These are phyloP conservation scores for Ethmia dodecea DNA, from an alignment of 2,888 invertebrate species.

Conservation along the genomic window DNA sequence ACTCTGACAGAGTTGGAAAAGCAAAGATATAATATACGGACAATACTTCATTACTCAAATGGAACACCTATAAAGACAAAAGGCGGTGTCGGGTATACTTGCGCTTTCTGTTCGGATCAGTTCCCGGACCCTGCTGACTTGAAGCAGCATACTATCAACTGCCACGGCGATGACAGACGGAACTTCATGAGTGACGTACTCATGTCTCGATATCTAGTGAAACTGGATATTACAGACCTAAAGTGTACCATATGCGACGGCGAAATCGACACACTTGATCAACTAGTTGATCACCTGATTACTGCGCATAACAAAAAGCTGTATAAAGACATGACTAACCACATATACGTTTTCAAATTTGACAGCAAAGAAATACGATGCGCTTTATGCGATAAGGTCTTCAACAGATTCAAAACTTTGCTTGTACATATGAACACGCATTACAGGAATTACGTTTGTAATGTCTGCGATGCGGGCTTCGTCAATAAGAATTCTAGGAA, in stretches of 20 bases:
- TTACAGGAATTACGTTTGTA: constrained; percentile 41
- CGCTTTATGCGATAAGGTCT: constrained; percentile 30
- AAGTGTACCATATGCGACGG: constrained; percentile 31
- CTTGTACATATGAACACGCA: constrained; percentile 45
- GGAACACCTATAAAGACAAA: constrained; percentile 24
- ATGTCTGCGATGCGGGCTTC: constrained; percentile 26
- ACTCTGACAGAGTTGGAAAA: background rate
- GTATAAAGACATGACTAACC: constrained; percentile 32
- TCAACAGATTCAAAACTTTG: constrained; percentile 27
- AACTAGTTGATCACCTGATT: constrained; percentile 28
- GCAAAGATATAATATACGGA: constrained; percentile 4
- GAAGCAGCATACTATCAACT: constrained; percentile 21
- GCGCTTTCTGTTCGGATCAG: constrained; percentile 25
- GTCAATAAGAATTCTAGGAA: constrained; percentile 5
- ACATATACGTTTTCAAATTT: constrained; percentile 38
- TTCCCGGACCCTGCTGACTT: constrained; percentile 24
- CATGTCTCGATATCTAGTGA: constrained; percentile 29
- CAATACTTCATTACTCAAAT: constrained; percentile 10
- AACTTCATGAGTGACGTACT: constrained; percentile 18
- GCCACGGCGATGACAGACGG: background rate
- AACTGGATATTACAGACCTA: constrained; percentile 33
- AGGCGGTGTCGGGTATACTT: constrained; percentile 25
- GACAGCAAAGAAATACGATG: constrained; percentile 29
- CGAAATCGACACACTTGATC: constrained; percentile 25
- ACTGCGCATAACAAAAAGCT: constrained; percentile 27